A percentile compares a stretch with the other conserved stretches of the same genome.
phyloP scores from a whole-genome alignment of 1,140 invertebrate genomes.

The Neodiprion fabricii region DNA sequence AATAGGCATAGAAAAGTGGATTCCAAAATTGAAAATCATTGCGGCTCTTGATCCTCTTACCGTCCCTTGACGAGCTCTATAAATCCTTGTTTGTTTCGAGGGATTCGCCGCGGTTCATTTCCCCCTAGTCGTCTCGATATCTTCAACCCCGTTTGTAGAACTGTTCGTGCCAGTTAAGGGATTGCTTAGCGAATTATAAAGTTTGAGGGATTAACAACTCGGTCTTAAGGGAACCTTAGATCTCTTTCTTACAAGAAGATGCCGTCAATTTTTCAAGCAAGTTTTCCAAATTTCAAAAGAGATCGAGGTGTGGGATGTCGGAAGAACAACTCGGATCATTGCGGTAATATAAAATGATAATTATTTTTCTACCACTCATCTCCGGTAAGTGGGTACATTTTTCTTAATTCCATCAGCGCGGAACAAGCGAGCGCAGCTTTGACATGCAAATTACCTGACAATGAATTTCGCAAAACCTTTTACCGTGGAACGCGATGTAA shows the following conservation, averaged over 20 bases:
- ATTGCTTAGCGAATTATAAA: too few species aligned
- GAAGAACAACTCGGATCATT: too few species aligned
- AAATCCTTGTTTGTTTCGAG: conserved; percentile 45
- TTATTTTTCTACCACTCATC: conserved; percentile 37
- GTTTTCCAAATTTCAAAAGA: too few species aligned
- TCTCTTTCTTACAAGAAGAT: too few species aligned
- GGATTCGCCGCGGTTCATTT: background rate
- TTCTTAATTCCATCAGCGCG: conserved; percentile 51
- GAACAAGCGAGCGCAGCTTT: conserved; percentile 40
- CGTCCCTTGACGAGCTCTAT: conserved; percentile 52
- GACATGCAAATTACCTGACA: conserved; percentile 61
- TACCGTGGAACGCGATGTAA: conserved; percentile 45
- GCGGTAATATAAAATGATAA: conserved; percentile 21
- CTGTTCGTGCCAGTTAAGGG: too few species aligned
- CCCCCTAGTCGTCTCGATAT: background rate
- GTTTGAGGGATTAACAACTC: too few species aligned
- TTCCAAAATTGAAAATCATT: conserved; percentile 61
- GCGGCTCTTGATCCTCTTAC: conserved; percentile 57
- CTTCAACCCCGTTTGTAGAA: background rate
- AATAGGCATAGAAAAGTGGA: conserved; percentile 44
- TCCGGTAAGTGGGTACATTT: conserved; percentile 48
- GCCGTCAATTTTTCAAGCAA: too few species aligned
- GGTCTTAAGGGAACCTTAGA: too few species aligned
- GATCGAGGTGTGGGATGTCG: too few species aligned
- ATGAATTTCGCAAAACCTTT: conserved; percentile 63